These are phyloP conservation scores for Eucidaris tribuloides DNA, from an alignment of 35 echinoderm and acorn worm genomes.

Conservation along the genomic window DNA sequence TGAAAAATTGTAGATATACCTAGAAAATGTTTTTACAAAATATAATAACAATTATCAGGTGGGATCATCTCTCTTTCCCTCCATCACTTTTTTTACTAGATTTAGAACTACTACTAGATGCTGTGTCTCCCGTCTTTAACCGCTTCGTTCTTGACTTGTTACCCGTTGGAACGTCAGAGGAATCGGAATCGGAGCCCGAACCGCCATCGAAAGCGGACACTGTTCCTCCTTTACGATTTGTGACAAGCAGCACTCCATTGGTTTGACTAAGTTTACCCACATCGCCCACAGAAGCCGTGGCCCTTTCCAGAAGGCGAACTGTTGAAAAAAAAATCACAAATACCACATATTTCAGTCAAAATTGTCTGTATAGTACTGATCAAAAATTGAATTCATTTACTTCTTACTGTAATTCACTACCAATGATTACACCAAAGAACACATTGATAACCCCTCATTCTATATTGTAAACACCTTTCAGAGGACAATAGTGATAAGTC, in stretches of 20 bases:
- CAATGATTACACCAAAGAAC: not conserved
- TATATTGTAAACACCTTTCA: not conserved
- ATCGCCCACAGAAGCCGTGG: constrained; percentile 36
- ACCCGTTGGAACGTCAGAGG: constrained; percentile 43
- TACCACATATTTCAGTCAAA: not conserved
- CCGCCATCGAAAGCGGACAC: constrained; percentile 84
- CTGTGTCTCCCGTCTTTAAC: constrained; percentile 55
- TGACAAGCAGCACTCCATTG: constrained; percentile 55
- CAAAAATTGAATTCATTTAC: not conserved
- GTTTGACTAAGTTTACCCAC: constrained; percentile 20
- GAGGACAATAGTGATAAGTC: not conserved
- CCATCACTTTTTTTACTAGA: constrained; percentile 7
- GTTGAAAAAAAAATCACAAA: not conserved
- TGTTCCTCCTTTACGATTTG: constrained; percentile 65
- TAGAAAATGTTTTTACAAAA: too few species aligned
- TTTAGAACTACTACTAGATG: constrained; percentile 22
- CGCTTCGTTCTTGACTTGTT: constrained; percentile 48
- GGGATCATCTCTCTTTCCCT: not conserved
- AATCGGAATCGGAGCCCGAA: constrained; percentile 79
- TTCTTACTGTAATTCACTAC: not conserved
- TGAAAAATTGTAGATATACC: too few species aligned
- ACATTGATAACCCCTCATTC: not conserved
- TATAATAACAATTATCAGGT: not conserved
- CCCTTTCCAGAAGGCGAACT: constrained; percentile 79
- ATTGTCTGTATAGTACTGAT: not conserved